A percentile compares a stretch with the other conserved stretches of the same genome.
These are phyloP conservation scores for Gallinago stenura DNA, from an alignment of 2,797 vertebrate genomes.

Conservation along the genomic window DNA sequence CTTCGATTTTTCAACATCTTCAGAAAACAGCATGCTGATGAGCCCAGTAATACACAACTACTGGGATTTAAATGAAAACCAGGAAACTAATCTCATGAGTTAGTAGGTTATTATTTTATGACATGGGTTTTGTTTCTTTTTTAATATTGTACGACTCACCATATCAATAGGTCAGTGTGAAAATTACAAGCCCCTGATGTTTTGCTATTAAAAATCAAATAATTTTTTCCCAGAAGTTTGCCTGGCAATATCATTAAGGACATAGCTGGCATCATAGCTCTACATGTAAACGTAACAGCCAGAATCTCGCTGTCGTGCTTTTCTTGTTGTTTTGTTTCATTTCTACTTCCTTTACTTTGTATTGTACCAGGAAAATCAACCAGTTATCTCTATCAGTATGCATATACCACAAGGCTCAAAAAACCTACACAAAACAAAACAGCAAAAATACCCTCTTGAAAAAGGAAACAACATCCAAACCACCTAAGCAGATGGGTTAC, in stretches of 20 bases:
- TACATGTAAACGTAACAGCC: not conserved
- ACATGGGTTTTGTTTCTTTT: not conserved
- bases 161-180: not conserved
- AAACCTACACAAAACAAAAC: not conserved
- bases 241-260: not conserved
- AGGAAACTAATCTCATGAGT: not conserved
- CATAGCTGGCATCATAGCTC: not conserved
- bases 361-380: not conserved
- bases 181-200: not conserved
- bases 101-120: not conserved
- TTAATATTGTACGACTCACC: not conserved
- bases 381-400: not conserved
- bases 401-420: not conserved
- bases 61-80: not conserved
- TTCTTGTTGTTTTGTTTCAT: not conserved
- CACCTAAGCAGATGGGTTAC: not conserved
- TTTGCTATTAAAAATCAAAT: not conserved
- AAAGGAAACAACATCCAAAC: not conserved
- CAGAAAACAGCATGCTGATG: not conserved
- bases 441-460: not conserved
- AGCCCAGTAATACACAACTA: not conserved
- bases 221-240: not conserved
- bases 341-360: not conserved
- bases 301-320: not conserved
- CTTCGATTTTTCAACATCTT: not conserved